phyloP scores from a whole-genome alignment of 2,888 invertebrate genomes.

The Parascotia fuliginaria region DNA sequence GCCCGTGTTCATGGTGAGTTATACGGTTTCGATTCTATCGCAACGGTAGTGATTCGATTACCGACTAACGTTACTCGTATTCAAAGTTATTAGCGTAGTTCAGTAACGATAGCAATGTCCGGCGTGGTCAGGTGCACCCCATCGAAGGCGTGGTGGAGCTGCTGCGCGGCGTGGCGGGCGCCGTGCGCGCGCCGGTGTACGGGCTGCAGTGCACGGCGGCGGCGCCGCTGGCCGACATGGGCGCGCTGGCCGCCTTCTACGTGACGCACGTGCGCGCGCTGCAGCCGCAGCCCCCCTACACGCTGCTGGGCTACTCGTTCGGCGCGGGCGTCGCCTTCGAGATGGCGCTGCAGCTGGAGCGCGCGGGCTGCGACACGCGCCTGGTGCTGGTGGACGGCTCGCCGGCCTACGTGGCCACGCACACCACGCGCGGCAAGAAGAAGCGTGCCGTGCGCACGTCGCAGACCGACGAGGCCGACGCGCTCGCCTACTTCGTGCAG shows the following conservation, averaged over 20 bases:
- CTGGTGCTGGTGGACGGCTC: slow-evolving; percentile 96
- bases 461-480: slow-evolving; percentile 88
- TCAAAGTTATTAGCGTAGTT: too few relatives aligned
- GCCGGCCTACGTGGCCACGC: slow-evolving; percentile 91
- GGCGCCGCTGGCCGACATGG: slow-evolving; percentile 90
- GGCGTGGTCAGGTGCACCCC: slow-evolving; percentile 88
- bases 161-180: slow-evolving; percentile 89
- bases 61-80: too few relatives aligned
- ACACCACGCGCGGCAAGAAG: slow-evolving; percentile 88
- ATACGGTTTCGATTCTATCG: too few relatives aligned
- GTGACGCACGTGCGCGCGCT: slow-evolving; percentile 90
- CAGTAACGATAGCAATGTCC: too few relatives aligned
- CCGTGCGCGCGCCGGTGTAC: slow-evolving; percentile 91
- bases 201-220: slow-evolving; percentile 95
- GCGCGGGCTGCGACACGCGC: slow-evolving; percentile 82
- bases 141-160: slow-evolving; percentile 94
- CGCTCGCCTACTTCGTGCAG: slow-evolving; percentile 93
- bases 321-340: slow-evolving; percentile 98
- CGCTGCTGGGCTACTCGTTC: slow-evolving; percentile 97
- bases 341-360: slow-evolving; percentile 94
- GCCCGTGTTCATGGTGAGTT: slow-evolving; percentile 87
- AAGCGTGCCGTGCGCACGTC: slow-evolving; percentile 84
- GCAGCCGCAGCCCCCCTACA: slow-evolving; percentile 94
- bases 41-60: too few relatives aligned
- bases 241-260: slow-evolving; percentile 90